These are phyloP conservation scores for Scleropages formosus DNA, from an alignment of 2,797 vertebrate genomes.

Conservation along the genomic window DNA sequence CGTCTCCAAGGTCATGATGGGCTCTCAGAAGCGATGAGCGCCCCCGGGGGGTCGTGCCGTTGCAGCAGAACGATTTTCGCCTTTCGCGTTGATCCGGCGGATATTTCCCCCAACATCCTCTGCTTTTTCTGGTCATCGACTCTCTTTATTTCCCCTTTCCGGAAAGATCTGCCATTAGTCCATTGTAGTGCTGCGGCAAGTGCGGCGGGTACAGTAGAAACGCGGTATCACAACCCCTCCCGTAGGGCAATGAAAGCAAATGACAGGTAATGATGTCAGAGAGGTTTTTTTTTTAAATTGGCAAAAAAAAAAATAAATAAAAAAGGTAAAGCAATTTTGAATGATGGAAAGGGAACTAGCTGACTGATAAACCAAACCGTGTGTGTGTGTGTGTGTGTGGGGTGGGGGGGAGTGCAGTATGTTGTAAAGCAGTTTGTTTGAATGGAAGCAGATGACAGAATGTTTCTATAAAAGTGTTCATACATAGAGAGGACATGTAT, in stretches of 20 bases:
- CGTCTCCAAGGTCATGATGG: conserved; percentile 88
- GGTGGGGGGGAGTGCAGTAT: no score
- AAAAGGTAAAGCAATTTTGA: conserved; percentile 53
- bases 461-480: conserved; percentile 61
- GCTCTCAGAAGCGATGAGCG: conserved; percentile 87
- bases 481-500: no score
- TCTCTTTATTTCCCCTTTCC: conserved; percentile 55
- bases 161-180: conserved; percentile 38
- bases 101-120: conserved; percentile 42
- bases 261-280: background rate
- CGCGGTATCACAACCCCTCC: background rate
- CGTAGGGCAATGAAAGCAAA: background rate
- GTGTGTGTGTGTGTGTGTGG: no score
- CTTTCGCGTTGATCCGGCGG: conserved; percentile 27
- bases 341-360: conserved; percentile 56
- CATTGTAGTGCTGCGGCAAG: background rate
- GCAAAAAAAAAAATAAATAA: conserved; percentile 58
- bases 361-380: conserved; percentile 70
- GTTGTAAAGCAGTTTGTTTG: conserved; percentile 64
- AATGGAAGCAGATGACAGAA: conserved; percentile 51
- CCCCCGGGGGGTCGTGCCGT: conserved; percentile 22
- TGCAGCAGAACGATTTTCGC: no score
- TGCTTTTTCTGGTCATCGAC: conserved; percentile 50
- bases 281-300: conserved; percentile 52
- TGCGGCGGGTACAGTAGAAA: background rate